A percentile compares a stretch with the other conserved stretches of the same genome.
Evolutionary conservation across 2,888 invertebrate genomes (phyloP).

Genomic region (Nasonia oneida): DNA sequence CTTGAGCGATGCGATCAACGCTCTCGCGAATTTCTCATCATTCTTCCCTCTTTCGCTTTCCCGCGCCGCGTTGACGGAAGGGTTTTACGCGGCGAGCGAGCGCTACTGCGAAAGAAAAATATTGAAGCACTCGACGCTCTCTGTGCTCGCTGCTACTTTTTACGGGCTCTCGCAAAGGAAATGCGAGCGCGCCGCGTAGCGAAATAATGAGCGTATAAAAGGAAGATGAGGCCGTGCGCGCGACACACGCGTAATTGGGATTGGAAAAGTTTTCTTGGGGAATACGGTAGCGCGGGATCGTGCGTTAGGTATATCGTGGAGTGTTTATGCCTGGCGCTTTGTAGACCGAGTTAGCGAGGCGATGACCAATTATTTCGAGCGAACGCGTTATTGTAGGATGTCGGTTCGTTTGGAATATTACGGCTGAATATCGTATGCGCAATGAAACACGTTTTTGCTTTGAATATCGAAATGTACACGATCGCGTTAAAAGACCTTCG

Average conservation of each 20-base stretch:
- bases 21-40: slow-evolving; percentile 30
- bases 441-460: too few relatives aligned
- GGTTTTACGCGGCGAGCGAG: not conserved
- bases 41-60: slow-evolving; percentile 14
- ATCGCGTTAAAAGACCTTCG: too few relatives aligned
- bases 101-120: slow-evolving; percentile 27
- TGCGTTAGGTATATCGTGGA: too few relatives aligned
- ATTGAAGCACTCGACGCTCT: slow-evolving; percentile 6
- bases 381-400: too few relatives aligned
- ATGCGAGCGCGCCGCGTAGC: not conserved
- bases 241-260: not conserved
- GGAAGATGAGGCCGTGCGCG: not conserved
- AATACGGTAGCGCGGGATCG: not conserved
- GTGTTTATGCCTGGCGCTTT: too few relatives aligned
- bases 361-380: too few relatives aligned
- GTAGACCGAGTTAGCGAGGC: too few relatives aligned
- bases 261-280: not conserved
- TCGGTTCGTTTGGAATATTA: too few relatives aligned
- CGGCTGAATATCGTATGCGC: too few relatives aligned
- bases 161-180: slow-evolving; percentile 11
- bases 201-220: slow-evolving; percentile 38
- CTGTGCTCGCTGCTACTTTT: not conserved
- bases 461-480: too few relatives aligned
- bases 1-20: slow-evolving; percentile 60
- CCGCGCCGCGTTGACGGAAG: not conserved